Evolutionary conservation across 2,113 vertebrate genomes (phyloP).

Genomic region (Pygoscelis adeliae): DNA sequence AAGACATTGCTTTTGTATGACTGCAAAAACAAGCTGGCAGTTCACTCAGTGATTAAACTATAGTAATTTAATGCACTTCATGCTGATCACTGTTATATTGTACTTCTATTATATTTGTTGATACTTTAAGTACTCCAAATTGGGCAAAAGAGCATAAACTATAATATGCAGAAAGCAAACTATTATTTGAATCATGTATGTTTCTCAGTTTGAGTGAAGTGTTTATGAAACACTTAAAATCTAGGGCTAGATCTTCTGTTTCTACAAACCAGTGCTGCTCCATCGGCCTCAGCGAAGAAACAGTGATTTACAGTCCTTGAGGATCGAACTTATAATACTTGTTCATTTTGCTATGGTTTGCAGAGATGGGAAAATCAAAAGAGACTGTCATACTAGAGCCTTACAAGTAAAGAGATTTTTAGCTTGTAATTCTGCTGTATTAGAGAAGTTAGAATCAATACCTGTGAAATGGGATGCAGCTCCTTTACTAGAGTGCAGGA

Average conservation of each 20-base stretch:
- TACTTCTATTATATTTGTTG: slow-evolving; percentile 1
- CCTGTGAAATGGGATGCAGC: not conserved
- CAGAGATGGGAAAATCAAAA: not conserved
- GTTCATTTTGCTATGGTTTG: not conserved
- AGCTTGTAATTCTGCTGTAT: not conserved
- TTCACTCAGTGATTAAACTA: not conserved
- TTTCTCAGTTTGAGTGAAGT: not conserved
- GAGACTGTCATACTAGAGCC: not conserved
- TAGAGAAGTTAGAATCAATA: not conserved
- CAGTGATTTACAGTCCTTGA: not conserved
- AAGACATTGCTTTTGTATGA: not conserved
- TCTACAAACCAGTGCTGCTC: not conserved
- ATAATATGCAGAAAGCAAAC: not conserved
- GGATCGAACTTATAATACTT: not conserved
- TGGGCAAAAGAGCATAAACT: slow-evolving; percentile 2
- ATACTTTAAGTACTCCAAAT: slow-evolving; percentile 6
- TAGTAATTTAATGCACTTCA: slow-evolving; percentile 9
- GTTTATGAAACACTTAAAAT: slow-evolving; percentile 3
- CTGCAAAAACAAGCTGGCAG: slow-evolving; percentile 8
- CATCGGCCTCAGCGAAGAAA: not conserved
- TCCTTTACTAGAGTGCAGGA: not conserved
- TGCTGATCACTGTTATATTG: not conserved
- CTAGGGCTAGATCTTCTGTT: not conserved
- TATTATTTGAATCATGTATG: not conserved
- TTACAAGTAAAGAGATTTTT: not conserved